A percentile compares a stretch with the other conserved stretches of the same genome.
Conservation (phyloP, 2,888 invertebrate species). For the Quadroppia sp. region DNA sequence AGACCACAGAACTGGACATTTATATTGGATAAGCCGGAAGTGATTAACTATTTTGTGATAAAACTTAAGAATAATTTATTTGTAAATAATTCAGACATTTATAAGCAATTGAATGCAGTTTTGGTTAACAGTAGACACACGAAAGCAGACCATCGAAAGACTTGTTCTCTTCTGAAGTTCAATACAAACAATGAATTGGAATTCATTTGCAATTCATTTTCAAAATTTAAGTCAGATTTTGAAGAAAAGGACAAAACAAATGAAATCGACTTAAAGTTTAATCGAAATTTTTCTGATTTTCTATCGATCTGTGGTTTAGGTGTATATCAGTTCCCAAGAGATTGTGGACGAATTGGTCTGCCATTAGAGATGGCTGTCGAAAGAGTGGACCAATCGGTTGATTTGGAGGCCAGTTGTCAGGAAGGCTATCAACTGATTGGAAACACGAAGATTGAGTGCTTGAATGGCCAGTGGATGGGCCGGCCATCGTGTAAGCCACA, state of each 20-base stretch:
- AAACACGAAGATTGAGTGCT: not conserved
- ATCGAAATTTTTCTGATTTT: not conserved
- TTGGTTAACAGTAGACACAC: not conserved
- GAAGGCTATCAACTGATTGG: slow-evolving; percentile 7
- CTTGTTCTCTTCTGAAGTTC: slow-evolving; percentile 5
- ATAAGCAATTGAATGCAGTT: not conserved
- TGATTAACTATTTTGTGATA: not conserved
- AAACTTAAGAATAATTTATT: not conserved
- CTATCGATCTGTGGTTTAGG: not conserved
- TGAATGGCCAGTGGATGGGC: slow-evolving; percentile 6
- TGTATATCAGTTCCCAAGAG: not conserved
- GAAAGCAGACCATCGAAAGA: not conserved
- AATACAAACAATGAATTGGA: slow-evolving; percentile 18
- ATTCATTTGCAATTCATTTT: slow-evolving; percentile 4
- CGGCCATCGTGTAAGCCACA: not conserved
- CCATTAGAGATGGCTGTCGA: not conserved
- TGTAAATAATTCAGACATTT: not conserved
- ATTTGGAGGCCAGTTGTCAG: slow-evolving; percentile 10
- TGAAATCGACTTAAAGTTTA: not conserved
- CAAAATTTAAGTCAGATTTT: not conserved
- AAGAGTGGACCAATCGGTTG: not conserved
- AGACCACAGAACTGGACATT: slow-evolving; percentile 11
- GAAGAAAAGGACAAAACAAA: slow-evolving; percentile 11
- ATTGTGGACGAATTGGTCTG: slow-evolving; percentile 4
- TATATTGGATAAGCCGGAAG: not conserved